Evolutionary conservation across 2,113 vertebrate species (phyloP).

Genomic region (Noturus placidus): DNA sequence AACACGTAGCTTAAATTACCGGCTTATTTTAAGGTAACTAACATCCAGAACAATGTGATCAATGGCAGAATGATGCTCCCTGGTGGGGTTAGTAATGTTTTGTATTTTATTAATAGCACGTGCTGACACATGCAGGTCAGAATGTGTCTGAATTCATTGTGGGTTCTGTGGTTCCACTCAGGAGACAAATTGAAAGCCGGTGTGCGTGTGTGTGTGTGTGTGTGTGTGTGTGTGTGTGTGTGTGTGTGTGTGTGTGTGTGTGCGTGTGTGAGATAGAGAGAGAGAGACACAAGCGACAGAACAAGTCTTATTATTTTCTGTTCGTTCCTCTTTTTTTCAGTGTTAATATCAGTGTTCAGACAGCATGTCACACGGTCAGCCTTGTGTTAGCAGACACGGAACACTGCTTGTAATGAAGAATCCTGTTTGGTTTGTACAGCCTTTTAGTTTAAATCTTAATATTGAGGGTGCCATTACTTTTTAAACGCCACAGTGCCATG

Average conservation of each 20-base stretch:
- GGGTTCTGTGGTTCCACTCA: not conserved
- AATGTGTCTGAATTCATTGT: not conserved
- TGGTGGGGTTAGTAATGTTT: not conserved
- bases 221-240: too few relatives aligned
- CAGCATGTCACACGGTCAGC: not conserved
- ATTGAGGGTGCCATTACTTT: not conserved
- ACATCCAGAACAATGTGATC: not conserved
- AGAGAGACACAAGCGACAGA: not conserved
- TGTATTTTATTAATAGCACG: not conserved
- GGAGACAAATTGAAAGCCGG: not conserved
- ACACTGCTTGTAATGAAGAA: not conserved
- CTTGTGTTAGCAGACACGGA: not conserved
- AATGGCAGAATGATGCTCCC: not conserved
- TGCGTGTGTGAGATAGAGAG: too few relatives aligned
- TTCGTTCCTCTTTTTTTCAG: not conserved
- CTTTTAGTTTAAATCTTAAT: not conserved
- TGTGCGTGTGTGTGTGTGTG: not conserved
- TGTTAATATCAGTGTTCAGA: not conserved
- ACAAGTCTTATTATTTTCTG: slow-evolving; percentile 12
- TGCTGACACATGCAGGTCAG: not conserved
- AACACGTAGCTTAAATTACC: not conserved
- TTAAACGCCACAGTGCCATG: too few relatives aligned
- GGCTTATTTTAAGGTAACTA: not conserved
- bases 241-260: too few relatives aligned
- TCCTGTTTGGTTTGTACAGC: not conserved